Evolutionary conservation across 2,797 vertebrate genomes (phyloP), one percentile per base, ranked within the genome.

Genomic region (Trachops cirrhosus): DNA sequence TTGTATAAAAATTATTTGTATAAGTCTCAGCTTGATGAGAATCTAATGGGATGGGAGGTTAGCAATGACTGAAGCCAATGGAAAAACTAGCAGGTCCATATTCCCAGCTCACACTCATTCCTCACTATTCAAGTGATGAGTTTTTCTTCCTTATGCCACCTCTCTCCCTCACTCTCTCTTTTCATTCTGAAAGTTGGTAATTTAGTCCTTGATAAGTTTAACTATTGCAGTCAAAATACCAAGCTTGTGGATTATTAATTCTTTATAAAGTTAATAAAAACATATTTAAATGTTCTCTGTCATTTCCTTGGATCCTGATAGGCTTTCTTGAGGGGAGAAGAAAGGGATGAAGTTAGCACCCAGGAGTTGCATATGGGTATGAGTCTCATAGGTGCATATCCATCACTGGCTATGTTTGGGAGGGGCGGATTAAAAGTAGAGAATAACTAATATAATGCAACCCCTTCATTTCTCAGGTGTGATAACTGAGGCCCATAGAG

Each of bases 381-480:
- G 21, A 29, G 15, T 90, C 62, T 86, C 9, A 0, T 2, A 57
- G 46, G 46, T 50, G 16, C 52, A 41, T 15, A 26, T 32, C 26
- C 10, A 3, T 74, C 26, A 12, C 77, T 86, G 75, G 26, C 70
- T 77, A 14, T 93, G 21, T 75, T 77, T 5, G 71, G 87, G 84
- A 50, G 59, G 29, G 37, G 82, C 4, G 3, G 29, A 48, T 50
- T 6, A n/a, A 64, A 26, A 39, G 52, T 50, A 34, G 77, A 88
- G 41, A 86, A 44, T 79, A 57, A 46, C 93, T 96, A 91, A 97
- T 50, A 34, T 22, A 39, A 82, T 73, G 83, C 89, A 90, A 94
- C 62, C 44, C 84, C 74, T 97, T 93, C 62, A 8, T 95, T 95
- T 96, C 95, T 95, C 93, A 97, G 97, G 95, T 96, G 89, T 97